These are phyloP conservation scores for Lontra canadensis DNA, from an alignment of 2,113 vertebrate genomes.

Conservation along the genomic window DNA sequence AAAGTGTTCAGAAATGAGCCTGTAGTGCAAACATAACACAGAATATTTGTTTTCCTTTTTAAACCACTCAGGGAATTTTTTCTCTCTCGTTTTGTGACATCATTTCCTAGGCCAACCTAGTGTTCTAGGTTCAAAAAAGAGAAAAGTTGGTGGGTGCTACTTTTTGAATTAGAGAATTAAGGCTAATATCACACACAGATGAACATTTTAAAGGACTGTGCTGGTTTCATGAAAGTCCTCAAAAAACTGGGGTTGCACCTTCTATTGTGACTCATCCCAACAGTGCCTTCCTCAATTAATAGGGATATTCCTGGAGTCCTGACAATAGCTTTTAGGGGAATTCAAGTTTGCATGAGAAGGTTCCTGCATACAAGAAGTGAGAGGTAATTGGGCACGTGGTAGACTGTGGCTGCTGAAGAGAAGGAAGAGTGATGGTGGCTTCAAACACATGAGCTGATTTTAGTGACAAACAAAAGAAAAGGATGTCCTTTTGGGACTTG, in stretches of 20 bases:
- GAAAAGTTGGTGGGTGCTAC: neutral
- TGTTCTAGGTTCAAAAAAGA: neutral
- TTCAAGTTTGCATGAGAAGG: neutral
- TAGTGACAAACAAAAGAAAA: conserved; percentile 8
- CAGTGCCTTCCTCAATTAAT: neutral
- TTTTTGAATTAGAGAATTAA: neutral
- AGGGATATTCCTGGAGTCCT: neutral
- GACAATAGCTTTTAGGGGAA: neutral
- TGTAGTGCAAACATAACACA: neutral
- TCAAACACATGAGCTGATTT: neutral
- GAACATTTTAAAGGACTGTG: neutral
- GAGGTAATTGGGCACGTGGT: neutral
- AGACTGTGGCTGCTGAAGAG: neutral
- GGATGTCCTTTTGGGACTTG: neutral
- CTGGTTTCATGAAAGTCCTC: neutral
- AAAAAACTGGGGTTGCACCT: neutral
- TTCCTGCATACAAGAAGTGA: neutral
- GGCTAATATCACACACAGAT: neutral
- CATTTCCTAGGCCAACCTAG: neutral
- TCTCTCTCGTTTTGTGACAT: neutral
- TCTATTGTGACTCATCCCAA: neutral
- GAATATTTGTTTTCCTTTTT: neutral
- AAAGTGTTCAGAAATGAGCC: neutral
- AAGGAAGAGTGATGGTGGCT: neutral
- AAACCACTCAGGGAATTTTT: neutral